Percentiles rank a stretch among this genome's conserved stretches.
phyloP scores from a whole-genome alignment of 2,888 invertebrate genomes.

The Ephialtes manifestator region DNA sequence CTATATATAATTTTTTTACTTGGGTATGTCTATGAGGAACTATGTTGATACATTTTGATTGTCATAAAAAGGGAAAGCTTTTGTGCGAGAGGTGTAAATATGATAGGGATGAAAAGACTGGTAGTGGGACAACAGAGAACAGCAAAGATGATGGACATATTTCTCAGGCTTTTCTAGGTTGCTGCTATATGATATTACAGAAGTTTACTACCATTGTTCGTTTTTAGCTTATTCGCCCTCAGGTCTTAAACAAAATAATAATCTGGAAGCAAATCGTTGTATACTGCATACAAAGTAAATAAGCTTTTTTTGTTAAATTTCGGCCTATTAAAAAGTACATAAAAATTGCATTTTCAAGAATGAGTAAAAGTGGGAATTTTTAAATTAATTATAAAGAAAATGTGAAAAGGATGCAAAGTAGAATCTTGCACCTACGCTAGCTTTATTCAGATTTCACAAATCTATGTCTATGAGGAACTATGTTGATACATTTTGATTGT shows the following conservation, averaged over 20 bases:
- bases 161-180: constrained; percentile 9
- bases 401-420: no score
- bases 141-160: constrained; percentile 10
- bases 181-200: neutral
- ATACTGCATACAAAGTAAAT: neutral
- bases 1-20: no score
- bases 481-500: no score
- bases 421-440: no score
- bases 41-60: no score
- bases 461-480: no score
- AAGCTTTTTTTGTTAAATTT: neutral
- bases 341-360: neutral
- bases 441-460: no score
- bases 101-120: constrained; percentile 38
- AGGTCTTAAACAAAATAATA: neutral
- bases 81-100: constrained; percentile 26
- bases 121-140: neutral
- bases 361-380: neutral
- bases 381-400: neutral
- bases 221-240: neutral
- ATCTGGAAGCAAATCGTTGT: neutral
- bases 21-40: no score
- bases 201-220: neutral
- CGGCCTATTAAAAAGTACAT: neutral
- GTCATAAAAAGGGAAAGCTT: neutral